Conservation (phyloP, 2,113 vertebrate species). For the Gnathonemus longibarbis region DNA sequence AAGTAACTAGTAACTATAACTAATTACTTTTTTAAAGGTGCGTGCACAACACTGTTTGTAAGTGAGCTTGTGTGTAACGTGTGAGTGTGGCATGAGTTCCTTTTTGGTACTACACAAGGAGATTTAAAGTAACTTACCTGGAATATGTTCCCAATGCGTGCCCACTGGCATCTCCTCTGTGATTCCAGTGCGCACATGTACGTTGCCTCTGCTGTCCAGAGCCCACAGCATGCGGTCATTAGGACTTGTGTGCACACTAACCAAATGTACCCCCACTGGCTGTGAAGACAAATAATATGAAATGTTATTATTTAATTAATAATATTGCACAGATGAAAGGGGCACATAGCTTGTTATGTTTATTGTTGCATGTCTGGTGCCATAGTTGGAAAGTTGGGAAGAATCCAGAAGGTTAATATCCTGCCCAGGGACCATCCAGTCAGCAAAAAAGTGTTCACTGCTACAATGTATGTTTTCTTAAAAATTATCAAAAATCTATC, state of each 20-base stretch:
- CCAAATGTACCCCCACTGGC: conserved; percentile 79
- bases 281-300: conserved; percentile 44
- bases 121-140: conserved; percentile 61
- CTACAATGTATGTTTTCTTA: not conserved
- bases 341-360: not conserved
- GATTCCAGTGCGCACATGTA: conserved; percentile 80
- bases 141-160: conserved; percentile 86
- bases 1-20: too few species aligned
- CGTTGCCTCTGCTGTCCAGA: conserved; percentile 77
- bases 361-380: not conserved
- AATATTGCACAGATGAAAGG: too few species aligned
- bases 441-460: not conserved
- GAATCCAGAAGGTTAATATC: not conserved
- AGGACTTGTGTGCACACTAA: conserved; percentile 77
- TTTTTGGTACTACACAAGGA: not conserved
- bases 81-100: not conserved
- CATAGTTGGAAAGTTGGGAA: not conserved
- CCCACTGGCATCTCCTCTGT: conserved; percentile 95
- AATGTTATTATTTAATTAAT: not conserved
- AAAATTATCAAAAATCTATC: not conserved
- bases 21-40: too few species aligned
- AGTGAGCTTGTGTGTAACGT: not conserved
- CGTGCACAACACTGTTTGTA: too few species aligned
- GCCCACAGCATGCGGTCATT: conserved; percentile 90
- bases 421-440: not conserved